phyloP scores from a whole-genome alignment of 2,888 invertebrate species.

The Coelinius sp. region DNA sequence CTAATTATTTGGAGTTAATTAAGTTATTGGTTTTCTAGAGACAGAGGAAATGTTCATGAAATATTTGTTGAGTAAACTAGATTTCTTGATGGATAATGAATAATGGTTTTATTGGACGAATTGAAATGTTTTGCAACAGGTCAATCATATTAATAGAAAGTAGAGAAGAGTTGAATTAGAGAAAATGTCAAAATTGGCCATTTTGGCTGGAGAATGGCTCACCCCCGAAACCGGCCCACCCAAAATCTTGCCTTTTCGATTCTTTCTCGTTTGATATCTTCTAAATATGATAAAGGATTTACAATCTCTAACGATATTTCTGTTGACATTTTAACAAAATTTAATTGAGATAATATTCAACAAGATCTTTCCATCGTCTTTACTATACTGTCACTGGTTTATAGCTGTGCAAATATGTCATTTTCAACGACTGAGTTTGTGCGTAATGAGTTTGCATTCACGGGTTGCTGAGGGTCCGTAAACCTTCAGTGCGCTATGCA shows the following conservation, averaged over 20 bases:
- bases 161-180: too few relatives aligned
- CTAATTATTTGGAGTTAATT: not conserved
- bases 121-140: not conserved
- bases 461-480: conserved; percentile 33
- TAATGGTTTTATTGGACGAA: not conserved
- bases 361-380: conserved; percentile 7
- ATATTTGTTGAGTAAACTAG: not conserved
- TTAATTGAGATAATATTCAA: conserved; percentile 1
- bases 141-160: too few relatives aligned
- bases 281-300: too few relatives aligned
- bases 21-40: not conserved
- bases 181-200: too few relatives aligned
- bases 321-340: conserved; percentile 5
- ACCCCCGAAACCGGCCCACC: too few relatives aligned
- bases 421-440: conserved; percentile 25
- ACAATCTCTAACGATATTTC: not conserved
- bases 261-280: too few relatives aligned
- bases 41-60: not conserved
- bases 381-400: not conserved
- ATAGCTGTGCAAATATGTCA: conserved; percentile 28
- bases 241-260: too few relatives aligned
- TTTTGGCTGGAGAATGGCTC: too few relatives aligned
- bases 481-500: not conserved
- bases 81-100: not conserved
- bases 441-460: conserved; percentile 40